A percentile compares a stretch with the other conserved stretches of the same genome.
Evolutionary conservation across 2,113 vertebrate genomes (phyloP).

Genomic region (Nestor notabilis): DNA sequence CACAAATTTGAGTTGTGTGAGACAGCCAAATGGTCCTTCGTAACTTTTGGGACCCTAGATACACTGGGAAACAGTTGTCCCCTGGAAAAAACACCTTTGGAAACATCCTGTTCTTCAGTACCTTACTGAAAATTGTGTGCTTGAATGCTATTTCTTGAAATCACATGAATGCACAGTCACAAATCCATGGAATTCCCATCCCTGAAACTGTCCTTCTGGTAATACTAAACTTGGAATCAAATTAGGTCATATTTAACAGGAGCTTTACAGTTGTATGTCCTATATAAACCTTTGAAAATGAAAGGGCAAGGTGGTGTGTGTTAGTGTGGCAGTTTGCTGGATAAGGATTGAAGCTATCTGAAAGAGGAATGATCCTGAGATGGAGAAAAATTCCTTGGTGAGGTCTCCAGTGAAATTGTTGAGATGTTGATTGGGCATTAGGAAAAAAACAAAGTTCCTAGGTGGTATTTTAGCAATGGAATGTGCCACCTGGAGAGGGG

Average conservation of each 20-base stretch:
- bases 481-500: neutral
- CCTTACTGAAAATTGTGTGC: neutral
- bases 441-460: neutral
- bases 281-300: slow-evolving; percentile 10
- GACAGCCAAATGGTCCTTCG: neutral
- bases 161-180: neutral
- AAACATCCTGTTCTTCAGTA: neutral
- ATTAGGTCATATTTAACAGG: slow-evolving; percentile 33
- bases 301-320: neutral
- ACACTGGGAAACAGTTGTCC: neutral
- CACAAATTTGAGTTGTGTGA: neutral
- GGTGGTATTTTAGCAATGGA: neutral
- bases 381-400: neutral
- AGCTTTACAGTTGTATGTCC: neutral
- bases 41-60: neutral
- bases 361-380: neutral
- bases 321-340: neutral
- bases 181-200: neutral
- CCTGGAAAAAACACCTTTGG: neutral
- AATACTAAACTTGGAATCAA: slow-evolving; percentile 41
- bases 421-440: neutral
- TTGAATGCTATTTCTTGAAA: neutral
- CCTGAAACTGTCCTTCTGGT: neutral
- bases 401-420: neutral
- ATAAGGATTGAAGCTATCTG: neutral